A percentile compares a stretch with the other conserved stretches of the same genome.
These are phyloP conservation scores for Rhinolophus ferrumequinum DNA, from an alignment of 2,113 vertebrate genomes.

Conservation along the genomic window DNA sequence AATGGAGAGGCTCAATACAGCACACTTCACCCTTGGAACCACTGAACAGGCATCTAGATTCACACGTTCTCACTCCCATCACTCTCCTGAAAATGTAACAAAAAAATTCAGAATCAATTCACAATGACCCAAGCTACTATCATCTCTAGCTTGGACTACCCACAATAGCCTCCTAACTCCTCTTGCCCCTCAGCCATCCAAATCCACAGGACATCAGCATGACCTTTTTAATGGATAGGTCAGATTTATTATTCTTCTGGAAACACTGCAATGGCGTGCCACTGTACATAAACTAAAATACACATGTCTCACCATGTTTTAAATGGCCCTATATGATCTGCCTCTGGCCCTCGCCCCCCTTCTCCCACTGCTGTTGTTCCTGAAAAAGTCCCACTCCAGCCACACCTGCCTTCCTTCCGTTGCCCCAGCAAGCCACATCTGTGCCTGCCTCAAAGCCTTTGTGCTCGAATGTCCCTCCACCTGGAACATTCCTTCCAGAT, in stretches of 20 bases:
- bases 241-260: background rate
- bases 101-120: background rate
- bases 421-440: background rate
- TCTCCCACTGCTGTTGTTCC: background rate
- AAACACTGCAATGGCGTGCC: background rate
- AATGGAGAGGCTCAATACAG: constrained; percentile 94
- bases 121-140: background rate
- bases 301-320: background rate
- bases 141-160: background rate
- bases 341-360: background rate
- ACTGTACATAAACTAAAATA: background rate
- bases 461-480: background rate
- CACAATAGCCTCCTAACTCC: background rate
- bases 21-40: constrained; percentile 99
- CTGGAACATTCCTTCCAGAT: background rate
- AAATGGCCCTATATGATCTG: background rate
- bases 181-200: background rate
- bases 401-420: background rate
- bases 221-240: background rate
- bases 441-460: background rate
- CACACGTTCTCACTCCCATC: constrained; percentile 97
- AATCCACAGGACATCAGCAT: background rate
- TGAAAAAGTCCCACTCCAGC: background rate
- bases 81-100: constrained; percentile 90
- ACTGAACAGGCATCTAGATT: constrained; percentile 97